Evolutionary conservation across 2,888 invertebrate genomes (phyloP), one percentile per base, ranked within the genome.

Genomic region (Melinaea menophilus): DNA sequence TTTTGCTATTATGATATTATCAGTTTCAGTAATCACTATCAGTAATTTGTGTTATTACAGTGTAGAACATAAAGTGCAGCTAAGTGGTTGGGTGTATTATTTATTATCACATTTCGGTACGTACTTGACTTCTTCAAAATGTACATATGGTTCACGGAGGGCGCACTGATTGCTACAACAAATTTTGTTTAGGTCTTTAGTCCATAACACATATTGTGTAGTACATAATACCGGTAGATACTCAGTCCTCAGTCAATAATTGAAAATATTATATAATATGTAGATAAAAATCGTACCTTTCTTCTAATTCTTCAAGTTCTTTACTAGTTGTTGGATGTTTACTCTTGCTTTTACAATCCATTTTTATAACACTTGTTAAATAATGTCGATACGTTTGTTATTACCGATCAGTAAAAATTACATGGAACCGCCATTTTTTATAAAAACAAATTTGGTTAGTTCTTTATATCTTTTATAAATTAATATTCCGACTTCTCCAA

Each of bases 271-370:
- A 13, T 31, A 41, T 48, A 22, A 34, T n/a, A 13, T 61, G 31
- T 56, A 59, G 11, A 54, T 11, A 41, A 48, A 35, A 35, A 22
- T 34, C 61, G 61, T 79, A 89, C 89, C 84, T 81, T 66, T 88
- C 89, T 63, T 89, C 89, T 62, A 88, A 88, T 51, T 86, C 85
- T 35, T 74, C 72, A 4, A 71, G 69, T 66, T 85, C 84, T 72
- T 79, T 80, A 74, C 87, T 89, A 4, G 84, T 81, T 58, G 77
- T 74, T 13, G 87, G 74, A 62, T 75, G 69, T 77, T 78, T 82
- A 41, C 64, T 51, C 72, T 79, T 78, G 55, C 66, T 66, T 77
- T 81, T 87, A 63, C 70, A 75, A 70, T 88, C 84, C 85, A 87
- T 86, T 71, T 82, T 87, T 76, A 78, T 75, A 75, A 74, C 74